Evolutionary conservation across 2,888 invertebrate genomes (phyloP), one percentile per base, ranked within the genome.

Genomic region (Pyrocoelia pectoralis): DNA sequence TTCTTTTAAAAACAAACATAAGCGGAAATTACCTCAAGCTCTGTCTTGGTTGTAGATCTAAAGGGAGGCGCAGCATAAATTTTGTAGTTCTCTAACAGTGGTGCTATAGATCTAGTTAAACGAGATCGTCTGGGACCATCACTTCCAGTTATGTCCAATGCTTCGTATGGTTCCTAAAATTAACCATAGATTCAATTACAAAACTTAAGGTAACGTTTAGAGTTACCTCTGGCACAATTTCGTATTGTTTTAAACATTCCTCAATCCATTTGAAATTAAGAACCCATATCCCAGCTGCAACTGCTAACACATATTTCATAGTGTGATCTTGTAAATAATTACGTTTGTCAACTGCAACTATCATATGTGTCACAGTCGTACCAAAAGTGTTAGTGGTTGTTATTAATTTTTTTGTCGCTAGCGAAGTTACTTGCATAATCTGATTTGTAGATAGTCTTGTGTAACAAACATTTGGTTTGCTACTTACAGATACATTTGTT

Each of bases 271-370:
- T 80, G 71, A 81, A 84, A 2, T 83, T 81, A 9, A 87, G 74
- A 28, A 87, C 84, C 87, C 87, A 87, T 70, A 84, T 83, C 0
- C 86, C 84, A 1, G 84, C 81, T 8, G 87, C 86, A 41, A 87
- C 75, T 1, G 86, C 86, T 49, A 82, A 81, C 77, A 87, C 82
- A 72, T 82, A 87, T 70, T 87, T 87, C 10, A 86, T 78, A 2
- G 81, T 81, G 60, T 80, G 79, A 68, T 79, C 78, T 40, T 72
- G 72, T 2, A 80, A 58, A 43, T 71, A 68, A 57, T 78, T 77
- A 4, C 70, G 69, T 13, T 77, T 72, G 54, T 79, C 73, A 0
- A 74, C 75, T 12, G 69, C 55, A 6, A 80, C 80, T 13, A 81
- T 72, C 72, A 81, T 69, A 68, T 81, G 81, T 1, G 81, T 81